A percentile compares a stretch with the other conserved stretches of the same genome.
Conservation (phyloP, 2,113 vertebrate genomes). For the Dicentrarchus labrax region DNA sequence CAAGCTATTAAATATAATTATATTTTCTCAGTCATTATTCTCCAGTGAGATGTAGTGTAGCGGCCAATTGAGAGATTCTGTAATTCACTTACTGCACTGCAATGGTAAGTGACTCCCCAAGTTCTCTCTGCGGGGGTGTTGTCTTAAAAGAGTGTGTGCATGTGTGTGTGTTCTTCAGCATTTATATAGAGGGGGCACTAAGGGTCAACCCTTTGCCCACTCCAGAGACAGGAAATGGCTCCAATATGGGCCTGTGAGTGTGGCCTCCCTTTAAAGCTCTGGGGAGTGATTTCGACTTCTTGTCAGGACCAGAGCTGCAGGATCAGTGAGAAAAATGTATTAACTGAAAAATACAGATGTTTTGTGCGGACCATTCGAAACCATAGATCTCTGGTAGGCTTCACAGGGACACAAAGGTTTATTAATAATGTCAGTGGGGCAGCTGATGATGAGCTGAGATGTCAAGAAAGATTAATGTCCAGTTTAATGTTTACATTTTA, state of each 20-base stretch:
- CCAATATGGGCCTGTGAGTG: slow-evolving; percentile 77
- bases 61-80: slow-evolving; percentile 41
- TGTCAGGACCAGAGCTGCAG: slow-evolving; percentile 62
- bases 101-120: slow-evolving; percentile 50
- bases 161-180: slow-evolving; percentile 47
- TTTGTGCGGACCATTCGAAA: slow-evolving; percentile 62
- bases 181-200: slow-evolving; percentile 63
- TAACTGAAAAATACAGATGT: slow-evolving; percentile 80
- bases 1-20: slow-evolving; percentile 69
- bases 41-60: slow-evolving; percentile 38
- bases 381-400: slow-evolving; percentile 51
- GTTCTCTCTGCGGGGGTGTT: slow-evolving; percentile 55
- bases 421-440: slow-evolving; percentile 68
- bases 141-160: slow-evolving; percentile 38
- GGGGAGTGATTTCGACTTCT: slow-evolving; percentile 71
- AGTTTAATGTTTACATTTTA: slow-evolving; percentile 14
- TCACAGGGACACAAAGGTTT: slow-evolving; percentile 61
- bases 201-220: slow-evolving; percentile 74
- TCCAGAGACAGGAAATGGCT: slow-evolving; percentile 84
- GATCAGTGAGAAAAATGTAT: slow-evolving; percentile 75
- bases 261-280: slow-evolving; percentile 66
- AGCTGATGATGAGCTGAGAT: slow-evolving; percentile 36
- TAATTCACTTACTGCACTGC: slow-evolving; percentile 58
- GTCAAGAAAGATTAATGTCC: slow-evolving; percentile 47
- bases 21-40: slow-evolving; percentile 68